Base-by-base conservation (phyloP, 1,140 invertebrate species). In the Ladona fulva region DNA sequence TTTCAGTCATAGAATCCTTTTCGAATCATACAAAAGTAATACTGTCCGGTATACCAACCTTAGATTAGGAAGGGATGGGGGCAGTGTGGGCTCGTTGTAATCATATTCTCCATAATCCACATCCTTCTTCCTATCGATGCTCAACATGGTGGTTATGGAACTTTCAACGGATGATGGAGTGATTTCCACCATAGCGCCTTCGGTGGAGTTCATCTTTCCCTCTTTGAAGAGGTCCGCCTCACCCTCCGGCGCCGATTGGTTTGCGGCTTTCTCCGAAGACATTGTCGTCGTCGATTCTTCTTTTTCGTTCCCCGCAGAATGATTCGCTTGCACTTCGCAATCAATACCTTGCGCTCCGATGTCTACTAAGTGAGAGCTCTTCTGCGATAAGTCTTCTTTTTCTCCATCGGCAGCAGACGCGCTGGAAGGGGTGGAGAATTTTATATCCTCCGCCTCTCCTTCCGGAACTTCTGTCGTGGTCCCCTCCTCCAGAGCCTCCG, bases 11-110 rank as follows among this genome's bases (percentile, higher is more conserved):
- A n/a, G n/a, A n/a, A n/a, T n/a, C n/a, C n/a, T n/a, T n/a, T n/a
- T n/a, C n/a, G n/a, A n/a, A n/a, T n/a, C n/a, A n/a, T n/a, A n/a
- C n/a, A n/a, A n/a, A n/a, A n/a, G n/a, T n/a, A n/a, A n/a, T 37
- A 37, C 1, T 37, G 8, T 37, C 8, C 29, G 29, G 1, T 37
- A 5, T 37, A 37, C 80, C 86, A 83, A 88, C 88, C 86, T 87
- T 82, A 93, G 86, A 85, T 93, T 93, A 14, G 92, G 92, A 76
- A 93, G 83, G 0, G 92, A 93, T 14, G 92, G 92, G 12, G 92
- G 92, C 77, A 93, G 82, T 7, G 90, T 89, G 0, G 90, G 90
- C 79, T 91, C 85, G 77, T 84, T 89, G 81, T 92, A 92, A 81
- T 92, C 91, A 80, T 90, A 91, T 25, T 66, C 52, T 37, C 29